These are phyloP conservation scores for Lagenorhynchus albirostris DNA, from an alignment of 2,113 vertebrate species.

Conservation along the genomic window DNA sequence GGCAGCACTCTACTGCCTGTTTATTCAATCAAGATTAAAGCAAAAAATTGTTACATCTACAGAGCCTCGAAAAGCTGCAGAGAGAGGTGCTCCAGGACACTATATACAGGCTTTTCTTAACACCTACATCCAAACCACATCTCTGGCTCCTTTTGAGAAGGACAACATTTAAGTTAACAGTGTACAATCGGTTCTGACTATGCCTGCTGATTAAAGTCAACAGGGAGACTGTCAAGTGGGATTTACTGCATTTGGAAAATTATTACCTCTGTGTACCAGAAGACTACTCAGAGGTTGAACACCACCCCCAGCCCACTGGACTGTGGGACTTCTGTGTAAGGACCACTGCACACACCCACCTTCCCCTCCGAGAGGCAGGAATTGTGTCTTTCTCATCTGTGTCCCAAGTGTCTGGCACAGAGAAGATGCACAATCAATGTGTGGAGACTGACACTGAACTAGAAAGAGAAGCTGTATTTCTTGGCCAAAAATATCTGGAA, in stretches of 20 bases:
- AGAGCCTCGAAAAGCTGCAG: not conserved
- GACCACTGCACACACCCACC: not conserved
- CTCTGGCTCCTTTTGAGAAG: slow-evolving; percentile 2
- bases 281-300: not conserved
- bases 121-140: not conserved
- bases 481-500: not conserved
- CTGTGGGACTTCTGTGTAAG: no score
- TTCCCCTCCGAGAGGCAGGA: not conserved
- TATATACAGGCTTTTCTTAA: not conserved
- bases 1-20: not conserved
- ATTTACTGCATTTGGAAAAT: not conserved
- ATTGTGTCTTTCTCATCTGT: not conserved
- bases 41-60: not conserved
- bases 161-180: not conserved
- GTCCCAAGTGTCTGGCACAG: not conserved
- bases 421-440: not conserved
- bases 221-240: not conserved
- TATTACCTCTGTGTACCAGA: not conserved
- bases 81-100: not conserved
- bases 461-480: not conserved
- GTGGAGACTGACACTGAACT: not conserved
- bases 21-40: not conserved
- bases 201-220: not conserved
- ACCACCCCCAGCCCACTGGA: accelerated
- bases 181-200: not conserved